Evolutionary conservation across 2,888 invertebrate species (phyloP).

Genomic region (Drosophila ezoana): DNA sequence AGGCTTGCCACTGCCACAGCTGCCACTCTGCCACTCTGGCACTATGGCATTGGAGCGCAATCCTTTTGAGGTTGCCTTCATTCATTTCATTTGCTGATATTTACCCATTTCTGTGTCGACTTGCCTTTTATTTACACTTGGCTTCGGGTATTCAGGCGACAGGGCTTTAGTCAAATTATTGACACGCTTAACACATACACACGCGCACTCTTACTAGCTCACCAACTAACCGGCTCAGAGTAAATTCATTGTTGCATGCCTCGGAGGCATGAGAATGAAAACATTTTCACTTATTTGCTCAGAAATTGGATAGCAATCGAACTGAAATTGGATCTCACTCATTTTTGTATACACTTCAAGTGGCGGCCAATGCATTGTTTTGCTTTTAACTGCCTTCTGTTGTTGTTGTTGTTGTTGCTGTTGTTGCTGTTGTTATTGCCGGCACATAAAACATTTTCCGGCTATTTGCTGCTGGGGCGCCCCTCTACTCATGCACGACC

Average conservation of each 20-base stretch:
- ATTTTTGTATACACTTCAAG: slow-evolving; percentile 75
- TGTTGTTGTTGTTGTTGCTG: slow-evolving; percentile 22
- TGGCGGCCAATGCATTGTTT: slow-evolving; percentile 66
- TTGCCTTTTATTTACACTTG: slow-evolving; percentile 59
- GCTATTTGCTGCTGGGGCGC: slow-evolving; percentile 60
- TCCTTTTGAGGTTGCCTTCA: slow-evolving; percentile 47
- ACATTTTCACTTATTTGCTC: slow-evolving; percentile 82
- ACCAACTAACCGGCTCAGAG: slow-evolving; percentile 12
- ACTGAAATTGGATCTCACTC: slow-evolving; percentile 84
- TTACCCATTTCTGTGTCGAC: slow-evolving; percentile 55
- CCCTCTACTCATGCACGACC: slow-evolving; percentile 14
- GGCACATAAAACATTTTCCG: slow-evolving; percentile 79
- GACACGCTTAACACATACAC: slow-evolving; percentile 61
- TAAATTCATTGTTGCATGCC: slow-evolving; percentile 50
- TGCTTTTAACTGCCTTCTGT: slow-evolving; percentile 72
- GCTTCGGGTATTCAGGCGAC: slow-evolving; percentile 30
- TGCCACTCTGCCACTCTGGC: slow-evolving; percentile 1
- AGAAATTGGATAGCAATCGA: slow-evolving; percentile 85
- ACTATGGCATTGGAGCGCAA: slow-evolving; percentile 23
- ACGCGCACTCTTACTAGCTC: slow-evolving; percentile 1
- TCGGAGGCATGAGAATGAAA: slow-evolving; percentile 75
- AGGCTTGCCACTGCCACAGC: slow-evolving; percentile 4
- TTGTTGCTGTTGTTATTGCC: slow-evolving; percentile 31
- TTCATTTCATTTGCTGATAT: slow-evolving; percentile 64
- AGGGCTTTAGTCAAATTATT: slow-evolving; percentile 72